Evolutionary conservation across 2,888 invertebrate species (phyloP).

Genomic region (Arrhopalites spinosus): DNA sequence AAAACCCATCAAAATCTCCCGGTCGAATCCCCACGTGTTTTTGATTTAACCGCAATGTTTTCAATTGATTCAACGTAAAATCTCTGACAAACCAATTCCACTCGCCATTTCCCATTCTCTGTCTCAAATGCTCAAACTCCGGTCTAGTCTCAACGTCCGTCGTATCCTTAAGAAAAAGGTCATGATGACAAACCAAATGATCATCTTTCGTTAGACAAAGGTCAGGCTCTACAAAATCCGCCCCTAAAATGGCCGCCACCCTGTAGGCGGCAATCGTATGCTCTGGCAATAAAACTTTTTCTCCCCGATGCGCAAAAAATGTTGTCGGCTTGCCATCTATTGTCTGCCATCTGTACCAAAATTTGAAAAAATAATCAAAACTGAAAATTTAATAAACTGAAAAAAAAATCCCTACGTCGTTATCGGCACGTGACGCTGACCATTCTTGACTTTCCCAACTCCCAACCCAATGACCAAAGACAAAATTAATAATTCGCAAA

Average conservation of each 20-base stretch:
- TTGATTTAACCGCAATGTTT: constrained; percentile 41
- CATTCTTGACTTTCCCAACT: no score
- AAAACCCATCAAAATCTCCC: constrained; percentile 44
- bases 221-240: constrained; percentile 52
- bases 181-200: constrained; percentile 50
- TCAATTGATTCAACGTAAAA: constrained; percentile 45
- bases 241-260: constrained; percentile 46
- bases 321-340: constrained; percentile 38
- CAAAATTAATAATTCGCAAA: no score
- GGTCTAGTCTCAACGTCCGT: constrained; percentile 42
- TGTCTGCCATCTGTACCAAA: constrained; percentile 39
- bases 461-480: no score
- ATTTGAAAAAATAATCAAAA: no score
- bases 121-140: constrained; percentile 42
- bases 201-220: constrained; percentile 48
- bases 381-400: no score
- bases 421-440: no score
- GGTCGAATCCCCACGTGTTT: constrained; percentile 44
- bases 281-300: constrained; percentile 51
- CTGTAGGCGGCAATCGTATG: constrained; percentile 51
- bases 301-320: constrained; percentile 51
- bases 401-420: no score
- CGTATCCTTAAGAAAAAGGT: constrained; percentile 39
- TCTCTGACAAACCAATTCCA: constrained; percentile 50
- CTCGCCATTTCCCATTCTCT: constrained; percentile 19